Evolutionary conservation across 2,797 vertebrate species (phyloP).

Genomic region (Micromesistius poutassou): DNA sequence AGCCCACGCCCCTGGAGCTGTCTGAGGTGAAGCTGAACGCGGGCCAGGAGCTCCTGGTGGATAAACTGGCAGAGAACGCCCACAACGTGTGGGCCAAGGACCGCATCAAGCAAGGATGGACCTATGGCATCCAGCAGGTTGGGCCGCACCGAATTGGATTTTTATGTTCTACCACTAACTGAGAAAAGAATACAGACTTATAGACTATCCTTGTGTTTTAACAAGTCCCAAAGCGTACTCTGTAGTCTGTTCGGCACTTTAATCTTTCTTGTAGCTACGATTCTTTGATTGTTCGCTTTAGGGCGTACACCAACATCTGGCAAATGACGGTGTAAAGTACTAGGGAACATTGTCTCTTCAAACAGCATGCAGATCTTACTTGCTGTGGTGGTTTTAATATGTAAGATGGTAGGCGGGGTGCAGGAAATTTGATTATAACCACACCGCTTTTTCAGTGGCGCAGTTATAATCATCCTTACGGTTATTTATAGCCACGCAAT

Average conservation of each 20-base stretch:
- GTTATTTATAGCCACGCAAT: conserved; percentile 1
- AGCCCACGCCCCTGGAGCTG: conserved; percentile 94
- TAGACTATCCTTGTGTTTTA: too few relatives aligned
- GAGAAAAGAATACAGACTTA: too few relatives aligned
- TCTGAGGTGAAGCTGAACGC: conserved; percentile 90
- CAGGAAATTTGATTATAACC: neutral
- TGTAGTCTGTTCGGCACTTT: neutral
- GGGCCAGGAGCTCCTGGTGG: conserved; percentile 95
- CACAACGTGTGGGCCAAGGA: conserved; percentile 99
- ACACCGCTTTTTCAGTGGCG: neutral
- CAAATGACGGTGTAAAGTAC: neutral
- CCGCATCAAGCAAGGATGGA: conserved; percentile 99
- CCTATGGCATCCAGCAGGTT: conserved; percentile 99
- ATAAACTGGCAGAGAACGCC: conserved; percentile 97
- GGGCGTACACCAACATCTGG: neutral
- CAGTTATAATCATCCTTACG: neutral
- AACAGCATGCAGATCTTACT: neutral
- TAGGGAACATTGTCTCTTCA: neutral
- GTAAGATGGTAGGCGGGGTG: neutral
- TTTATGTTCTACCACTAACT: neutral
- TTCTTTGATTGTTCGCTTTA: neutral
- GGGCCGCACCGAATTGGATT: neutral
- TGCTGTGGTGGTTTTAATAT: neutral
- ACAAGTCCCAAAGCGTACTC: too few relatives aligned
- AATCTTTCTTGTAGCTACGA: neutral